Evolutionary conservation across 2,113 vertebrate genomes (phyloP), one percentile per base, ranked within the genome.

Genomic region (Scomber japonicus): DNA sequence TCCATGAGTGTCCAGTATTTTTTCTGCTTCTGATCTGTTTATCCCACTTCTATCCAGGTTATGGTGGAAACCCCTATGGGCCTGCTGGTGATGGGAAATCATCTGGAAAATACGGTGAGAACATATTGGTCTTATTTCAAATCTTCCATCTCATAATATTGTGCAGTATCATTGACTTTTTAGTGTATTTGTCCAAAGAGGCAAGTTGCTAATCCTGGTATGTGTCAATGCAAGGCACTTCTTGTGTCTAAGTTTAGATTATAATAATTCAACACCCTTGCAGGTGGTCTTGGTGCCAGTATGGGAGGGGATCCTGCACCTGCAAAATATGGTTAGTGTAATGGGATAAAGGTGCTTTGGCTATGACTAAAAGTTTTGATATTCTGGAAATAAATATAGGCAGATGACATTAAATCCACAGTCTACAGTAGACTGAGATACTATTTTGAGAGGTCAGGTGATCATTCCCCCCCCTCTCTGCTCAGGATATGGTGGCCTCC

Each of bases 401-500:
- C 15, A 35, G 30, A 61, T 53, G 1, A 44, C 15, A 59, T 51
- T 27, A 12, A 59, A 45, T n/a, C n/a, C 8, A 57, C 7, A 54
- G 14, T 27, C 24, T n/a, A 44, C 35, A 19, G n/a, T 11, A 13
- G 17, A 24, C 8, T 54, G 11, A 40, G n/a, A 66, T 21, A 14
- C 17, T 17, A 4, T 40, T 17, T 27, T 51, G 10, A 56, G 9
- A 68, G 5, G 5, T 51, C 11, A 35, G 44, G 16, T 24, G 9
- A 44, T 63, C 0, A 0, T 24, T 50, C 0, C 45, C 4, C 4
- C 27, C 17, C 14, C 1, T 75, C 3, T 54, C 11, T 78, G 13
- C 40, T 73, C 80, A 94, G 94, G 90, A 30, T 82, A 91, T 24
- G 84, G 65, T 11, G 83, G 81, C 0, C 61, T 82, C 0, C 72